Evolutionary conservation across 2,797 vertebrate species (phyloP), one percentile per base, ranked within the genome.

Genomic region (Anomalospiza imberbis): DNA sequence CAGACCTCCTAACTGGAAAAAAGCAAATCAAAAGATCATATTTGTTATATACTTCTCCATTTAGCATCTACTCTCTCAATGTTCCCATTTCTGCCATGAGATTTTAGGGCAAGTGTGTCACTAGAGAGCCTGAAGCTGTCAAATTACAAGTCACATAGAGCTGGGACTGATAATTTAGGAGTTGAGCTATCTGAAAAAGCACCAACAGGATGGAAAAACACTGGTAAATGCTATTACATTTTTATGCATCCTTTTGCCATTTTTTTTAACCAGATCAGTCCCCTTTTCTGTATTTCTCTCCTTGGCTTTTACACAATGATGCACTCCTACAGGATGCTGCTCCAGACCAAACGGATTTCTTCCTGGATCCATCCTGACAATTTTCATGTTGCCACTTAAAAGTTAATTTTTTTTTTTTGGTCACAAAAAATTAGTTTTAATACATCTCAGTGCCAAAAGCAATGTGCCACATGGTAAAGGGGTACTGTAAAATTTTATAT

Each of bases 21-120:
- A 67, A 91, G 24, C 6, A 60, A 47, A 75, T 36, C 0, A 1
- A 4, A 36, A 50, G 22, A 25, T 0, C 13, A 0, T 10, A 31
- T 77, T 87, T 34, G 9, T 7, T 42, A 48, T 50, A 16, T 21
- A 34, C 1, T 45, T 19, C 18, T 83, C 12, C 13, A 10, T 4
- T 44, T 19, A 60, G 31, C 25, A 57, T 42, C 60, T 44, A 2
- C 17, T 63, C 21, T 32, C 40, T 9, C 1, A 0, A 26, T 44
- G 36, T 19, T 67, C 18, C 40, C 17, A n/a, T 57, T 58, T 70
- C 44, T 92, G 17, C 32, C 21, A 0, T 6, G 42, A 54, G 50
- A 51, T 28, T 67, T 67, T 0, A 50, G 19, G 28, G 10, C 5
- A 28, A 71, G 3, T 12, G 31, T 34, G 31, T 4, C 19, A 24